A percentile compares a stretch with the other conserved stretches of the same genome.
These are phyloP conservation scores for Calidris pugnax DNA, from an alignment of 2,113 vertebrate species.

Conservation along the genomic window DNA sequence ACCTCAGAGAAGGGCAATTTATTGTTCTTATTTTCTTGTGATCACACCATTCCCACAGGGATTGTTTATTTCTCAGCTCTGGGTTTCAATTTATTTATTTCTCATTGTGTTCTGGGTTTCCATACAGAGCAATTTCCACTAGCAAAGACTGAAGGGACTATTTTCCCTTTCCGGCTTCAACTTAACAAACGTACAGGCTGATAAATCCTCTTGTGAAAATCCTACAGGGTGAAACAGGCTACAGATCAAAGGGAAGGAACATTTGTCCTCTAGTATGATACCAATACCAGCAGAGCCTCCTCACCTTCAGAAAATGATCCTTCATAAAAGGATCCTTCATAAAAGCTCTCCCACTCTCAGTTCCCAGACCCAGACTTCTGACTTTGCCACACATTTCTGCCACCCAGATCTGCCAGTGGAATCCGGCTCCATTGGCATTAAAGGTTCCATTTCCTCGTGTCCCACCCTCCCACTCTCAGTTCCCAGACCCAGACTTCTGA, in stretches of 20 bases:
- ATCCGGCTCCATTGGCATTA: not conserved
- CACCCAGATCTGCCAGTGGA: not conserved
- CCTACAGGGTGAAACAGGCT: constrained; percentile 59
- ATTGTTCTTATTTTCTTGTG: constrained; percentile 62
- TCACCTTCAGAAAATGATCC: constrained; percentile 62
- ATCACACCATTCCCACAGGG: constrained; percentile 58
- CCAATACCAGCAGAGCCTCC: constrained; percentile 35
- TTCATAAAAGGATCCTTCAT: constrained; percentile 14
- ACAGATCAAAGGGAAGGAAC: constrained; percentile 62
- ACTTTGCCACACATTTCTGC: not conserved
- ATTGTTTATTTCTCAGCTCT: constrained; percentile 69
- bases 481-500: constrained; percentile 13
- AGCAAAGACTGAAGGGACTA: constrained; percentile 66
- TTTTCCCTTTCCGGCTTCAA: constrained; percentile 62
- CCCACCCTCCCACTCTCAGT: not conserved
- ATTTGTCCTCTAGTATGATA: constrained; percentile 56
- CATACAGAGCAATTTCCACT: constrained; percentile 64
- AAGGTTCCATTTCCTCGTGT: not conserved
- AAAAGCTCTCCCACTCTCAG: not conserved
- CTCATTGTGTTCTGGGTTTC: constrained; percentile 60
- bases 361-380: constrained; percentile 3
- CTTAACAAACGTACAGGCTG: constrained; percentile 57
- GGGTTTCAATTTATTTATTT: constrained; percentile 70
- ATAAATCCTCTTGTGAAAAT: constrained; percentile 70
- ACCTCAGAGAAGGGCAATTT: constrained; percentile 64